A percentile compares a stretch with the other conserved stretches of the same genome.
These are phyloP conservation scores for Laspeyria flexula DNA, from an alignment of 2,888 invertebrate species.

Conservation along the genomic window DNA sequence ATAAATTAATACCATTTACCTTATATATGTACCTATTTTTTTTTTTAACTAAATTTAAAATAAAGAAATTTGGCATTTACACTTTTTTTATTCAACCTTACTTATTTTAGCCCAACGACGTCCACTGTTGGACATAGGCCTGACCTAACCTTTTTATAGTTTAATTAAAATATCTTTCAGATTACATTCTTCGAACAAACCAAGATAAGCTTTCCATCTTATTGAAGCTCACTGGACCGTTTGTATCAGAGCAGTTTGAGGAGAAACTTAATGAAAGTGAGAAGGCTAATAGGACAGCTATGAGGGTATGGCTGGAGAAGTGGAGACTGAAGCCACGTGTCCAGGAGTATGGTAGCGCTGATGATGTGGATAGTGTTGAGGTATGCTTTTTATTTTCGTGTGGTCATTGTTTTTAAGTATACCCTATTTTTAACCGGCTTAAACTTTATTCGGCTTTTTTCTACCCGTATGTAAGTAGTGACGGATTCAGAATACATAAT, in stretches of 20 bases:
- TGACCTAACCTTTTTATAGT: too few species aligned
- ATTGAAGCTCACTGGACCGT: conserved; percentile 68
- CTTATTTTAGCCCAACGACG: too few species aligned
- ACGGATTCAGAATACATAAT: too few species aligned
- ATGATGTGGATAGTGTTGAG: conserved; percentile 5
- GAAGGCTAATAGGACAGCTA: conserved; percentile 36
- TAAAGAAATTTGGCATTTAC: conserved; percentile 55
- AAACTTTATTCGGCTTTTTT: too few species aligned
- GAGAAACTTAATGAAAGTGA: conserved; percentile 59
- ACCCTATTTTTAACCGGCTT: too few species aligned
- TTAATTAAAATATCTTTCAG: conserved; percentile 42
- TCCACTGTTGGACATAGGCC: too few species aligned
- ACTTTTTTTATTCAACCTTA: too few species aligned
- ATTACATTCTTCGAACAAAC: conserved; percentile 53
- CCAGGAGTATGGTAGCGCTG: not conserved
- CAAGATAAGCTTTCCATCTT: conserved; percentile 49
- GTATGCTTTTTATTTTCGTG: not conserved
- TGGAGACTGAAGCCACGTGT: conserved; percentile 23
- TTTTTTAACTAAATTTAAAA: too few species aligned
- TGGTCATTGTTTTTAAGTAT: not conserved
- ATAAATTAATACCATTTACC: too few species aligned
- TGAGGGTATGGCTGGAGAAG: conserved; percentile 66
- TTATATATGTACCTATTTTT: too few species aligned
- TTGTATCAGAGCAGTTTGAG: conserved; percentile 65
- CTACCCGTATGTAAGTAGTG: too few species aligned